Percentiles rank a stretch among this genome's conserved stretches.
Evolutionary conservation across 2,888 invertebrate genomes (phyloP).

Genomic region (Merodon equestris): DNA sequence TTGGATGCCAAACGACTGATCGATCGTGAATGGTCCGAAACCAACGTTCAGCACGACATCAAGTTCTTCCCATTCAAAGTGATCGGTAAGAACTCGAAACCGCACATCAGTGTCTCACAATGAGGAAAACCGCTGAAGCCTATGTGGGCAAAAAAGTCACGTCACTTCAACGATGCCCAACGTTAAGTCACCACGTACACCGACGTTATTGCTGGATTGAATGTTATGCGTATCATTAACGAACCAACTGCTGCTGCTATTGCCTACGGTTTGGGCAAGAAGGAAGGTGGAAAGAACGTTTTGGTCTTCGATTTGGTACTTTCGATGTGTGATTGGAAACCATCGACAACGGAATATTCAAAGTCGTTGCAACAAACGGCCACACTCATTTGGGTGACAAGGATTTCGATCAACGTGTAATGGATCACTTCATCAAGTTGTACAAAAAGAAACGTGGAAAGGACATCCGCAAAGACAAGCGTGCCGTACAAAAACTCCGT

Average conservation of each 20-base stretch:
- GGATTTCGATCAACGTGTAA: slow-evolving; percentile 98
- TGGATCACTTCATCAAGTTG: slow-evolving; percentile 99
- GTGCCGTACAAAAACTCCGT: slow-evolving; percentile 96
- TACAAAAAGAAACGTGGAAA: slow-evolving; percentile 99
- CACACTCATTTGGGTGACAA: slow-evolving; percentile 99
- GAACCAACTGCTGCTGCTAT: slow-evolving; percentile 98
- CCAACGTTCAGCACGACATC: slow-evolving; percentile 95
- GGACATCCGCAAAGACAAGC: slow-evolving; percentile 95
- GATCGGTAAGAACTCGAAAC: slow-evolving; percentile 95
- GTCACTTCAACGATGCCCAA: slow-evolving; percentile 99
- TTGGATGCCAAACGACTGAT: slow-evolving; percentile 99
- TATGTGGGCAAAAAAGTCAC: slow-evolving; percentile 95
- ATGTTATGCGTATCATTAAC: slow-evolving; percentile 91
- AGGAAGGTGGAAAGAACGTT: slow-evolving; percentile 98
- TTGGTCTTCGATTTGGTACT: slow-evolving; percentile 98
- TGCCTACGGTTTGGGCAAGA: slow-evolving; percentile 97
- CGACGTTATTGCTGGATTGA: slow-evolving; percentile 89
- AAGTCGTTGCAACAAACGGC: slow-evolving; percentile 84
- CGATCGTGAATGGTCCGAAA: slow-evolving; percentile 96
- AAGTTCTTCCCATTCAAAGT: slow-evolving; percentile 99
- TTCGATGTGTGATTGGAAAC: slow-evolving; percentile 99
- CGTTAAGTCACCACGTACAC: slow-evolving; percentile 99
- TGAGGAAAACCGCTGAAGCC: slow-evolving; percentile 99
- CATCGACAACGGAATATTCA: slow-evolving; percentile 99
- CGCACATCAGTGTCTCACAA: slow-evolving; percentile 95